Base-by-base conservation (phyloP, 2,113 vertebrate genomes). In the Eretmochelys imbricata region DNA sequence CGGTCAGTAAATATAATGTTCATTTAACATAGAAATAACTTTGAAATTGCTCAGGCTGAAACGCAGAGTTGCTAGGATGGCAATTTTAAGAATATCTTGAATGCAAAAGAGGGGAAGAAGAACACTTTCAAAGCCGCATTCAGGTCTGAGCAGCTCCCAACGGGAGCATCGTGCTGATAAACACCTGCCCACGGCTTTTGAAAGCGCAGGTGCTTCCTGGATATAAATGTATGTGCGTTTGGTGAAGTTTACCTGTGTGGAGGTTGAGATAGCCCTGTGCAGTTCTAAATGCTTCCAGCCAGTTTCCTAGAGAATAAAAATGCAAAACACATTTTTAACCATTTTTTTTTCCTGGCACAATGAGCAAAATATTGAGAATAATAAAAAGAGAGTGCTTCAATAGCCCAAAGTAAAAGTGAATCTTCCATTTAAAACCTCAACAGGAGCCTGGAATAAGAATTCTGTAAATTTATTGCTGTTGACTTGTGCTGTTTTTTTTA, bases 151-250 rank as follows among this genome's bases (percentile, higher is more conserved):
- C 8, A 27, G n/a, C 20, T 90, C 4, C 89, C 69, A 1, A 0
- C 31, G 19, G 24, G 54, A 82, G 38, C 48, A 10, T 50, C 0
- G 1, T 0, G 0, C 2, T 49, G 24, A 75, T 80, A 54, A 24
- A 16, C 90, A 75, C 72, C 14, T 86, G 90, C 24, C n/a, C 19
- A 17, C 31, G 5, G 76, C 48, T 88, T 72, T 62, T 80, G 76
- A 80, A 50, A 59, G 31, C 8, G 6, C 8, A 49, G 46, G 20
- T 55, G 38, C 35, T 22, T n/a, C n/a, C 76, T 42, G 82, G 57
- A 54, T 5, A 10, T 29, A 88, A 55, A 10, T 49, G 20, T 22
- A 29, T 35, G 7, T 1, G 4, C 35, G 49, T 25, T 49, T 53
- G 80, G 2, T n/a, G 48, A 5, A 13, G 20, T 12, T 4, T 8